Evolutionary conservation across 2,797 vertebrate genomes (phyloP).

Genomic region (Crenuchus spilurus): DNA sequence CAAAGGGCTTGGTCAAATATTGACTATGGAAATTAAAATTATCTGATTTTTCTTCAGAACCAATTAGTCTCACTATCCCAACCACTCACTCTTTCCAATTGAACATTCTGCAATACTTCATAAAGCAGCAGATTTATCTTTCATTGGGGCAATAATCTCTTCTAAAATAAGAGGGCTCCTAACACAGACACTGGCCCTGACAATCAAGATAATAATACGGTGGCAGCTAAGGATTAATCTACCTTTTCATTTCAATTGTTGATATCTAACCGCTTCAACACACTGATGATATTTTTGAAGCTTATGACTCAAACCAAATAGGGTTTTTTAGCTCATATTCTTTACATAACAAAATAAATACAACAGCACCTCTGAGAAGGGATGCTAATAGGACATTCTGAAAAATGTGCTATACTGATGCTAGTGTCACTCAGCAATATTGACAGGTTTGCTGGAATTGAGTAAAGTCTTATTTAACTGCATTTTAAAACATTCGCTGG

Average conservation of each 20-base stretch:
- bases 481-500: too few species aligned
- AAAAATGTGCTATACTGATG: too few species aligned
- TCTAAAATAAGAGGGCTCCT: slow-evolving; percentile 25
- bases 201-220: slow-evolving; percentile 11
- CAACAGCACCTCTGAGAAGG: too few species aligned
- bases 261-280: not conserved
- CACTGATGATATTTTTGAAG: not conserved
- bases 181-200: slow-evolving; percentile 14
- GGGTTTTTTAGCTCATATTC: too few species aligned
- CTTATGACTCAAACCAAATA: too few species aligned
- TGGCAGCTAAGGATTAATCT: not conserved
- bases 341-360: too few species aligned
- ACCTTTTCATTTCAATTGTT: not conserved
- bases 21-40: slow-evolving; percentile 55
- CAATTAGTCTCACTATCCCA: slow-evolving; percentile 58
- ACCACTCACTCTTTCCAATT: slow-evolving; percentile 26
- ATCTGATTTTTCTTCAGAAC: slow-evolving; percentile 58
- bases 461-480: too few species aligned
- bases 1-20: slow-evolving; percentile 54
- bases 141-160: slow-evolving; percentile 35
- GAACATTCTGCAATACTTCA: slow-evolving; percentile 32
- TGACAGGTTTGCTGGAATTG: too few species aligned
- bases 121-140: slow-evolving; percentile 48
- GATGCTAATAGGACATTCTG: too few species aligned
- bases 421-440: too few species aligned